Evolutionary conservation across 2,113 vertebrate species (phyloP).

Genomic region (Conger conger): DNA sequence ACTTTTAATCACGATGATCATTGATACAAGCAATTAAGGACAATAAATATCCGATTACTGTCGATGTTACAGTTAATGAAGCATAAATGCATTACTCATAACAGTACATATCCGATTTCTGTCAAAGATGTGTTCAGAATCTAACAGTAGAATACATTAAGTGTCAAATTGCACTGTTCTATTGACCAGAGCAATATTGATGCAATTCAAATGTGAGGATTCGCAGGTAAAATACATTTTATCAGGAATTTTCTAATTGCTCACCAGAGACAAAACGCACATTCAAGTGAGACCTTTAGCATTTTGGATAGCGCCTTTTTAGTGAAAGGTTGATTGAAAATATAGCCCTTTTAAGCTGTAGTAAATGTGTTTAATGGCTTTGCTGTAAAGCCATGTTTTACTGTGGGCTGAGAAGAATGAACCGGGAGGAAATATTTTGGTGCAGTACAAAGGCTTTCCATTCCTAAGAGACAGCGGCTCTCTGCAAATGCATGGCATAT

Average conservation of each 20-base stretch:
- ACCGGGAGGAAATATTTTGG: constrained; percentile 53
- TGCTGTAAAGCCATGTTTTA: not conserved
- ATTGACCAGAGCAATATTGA: too few relatives aligned
- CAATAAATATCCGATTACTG: not conserved
- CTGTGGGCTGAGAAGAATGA: constrained; percentile 28
- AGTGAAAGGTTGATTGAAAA: not conserved
- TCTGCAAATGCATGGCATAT: constrained; percentile 52
- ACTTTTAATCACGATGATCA: not conserved
- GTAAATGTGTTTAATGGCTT: not conserved
- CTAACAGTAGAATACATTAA: not conserved
- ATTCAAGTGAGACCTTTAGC: not conserved
- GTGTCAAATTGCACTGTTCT: too few relatives aligned
- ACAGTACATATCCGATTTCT: not conserved
- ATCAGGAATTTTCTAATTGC: not conserved
- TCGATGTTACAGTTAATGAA: not conserved
- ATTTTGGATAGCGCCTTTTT: not conserved
- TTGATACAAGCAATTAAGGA: not conserved
- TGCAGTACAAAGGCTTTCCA: constrained; percentile 56
- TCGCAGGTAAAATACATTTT: not conserved
- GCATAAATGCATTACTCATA: not conserved
- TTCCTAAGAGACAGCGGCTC: constrained; percentile 53
- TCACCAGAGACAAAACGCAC: not conserved
- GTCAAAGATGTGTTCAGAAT: constrained; percentile 12
- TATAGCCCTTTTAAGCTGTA: not conserved
- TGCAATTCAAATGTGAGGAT: too few relatives aligned